Base-by-base conservation (phyloP, 2,888 invertebrate species). In the Pimpla rufipes region DNA sequence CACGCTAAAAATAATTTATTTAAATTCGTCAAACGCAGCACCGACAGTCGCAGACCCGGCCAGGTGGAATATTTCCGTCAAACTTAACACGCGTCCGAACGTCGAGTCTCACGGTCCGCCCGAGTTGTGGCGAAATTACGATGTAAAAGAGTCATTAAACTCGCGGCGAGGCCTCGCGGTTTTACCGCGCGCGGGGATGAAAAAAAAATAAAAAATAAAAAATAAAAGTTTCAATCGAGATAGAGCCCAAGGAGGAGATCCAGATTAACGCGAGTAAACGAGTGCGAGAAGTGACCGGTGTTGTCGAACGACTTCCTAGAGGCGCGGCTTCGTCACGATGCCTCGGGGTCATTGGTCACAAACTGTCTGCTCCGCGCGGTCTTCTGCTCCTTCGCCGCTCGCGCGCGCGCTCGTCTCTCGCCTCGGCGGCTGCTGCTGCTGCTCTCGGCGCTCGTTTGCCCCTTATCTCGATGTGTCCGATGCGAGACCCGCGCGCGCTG, bases 301-400 rank as follows among this genome's bases (percentile, higher is more conserved):
- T 88, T 13, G 86, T 88, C 89, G 89, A 90, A 89, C 88, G 89
- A 91, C 91, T 92, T 92, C 92, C 91, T 91, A 90, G 91, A 92
- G 92, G 92, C 90, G 92, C 91, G 91, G 90, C 90, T 90, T 82
- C 78, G 91, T 92, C 92, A 92, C 92, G 92, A 92, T 86, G 90
- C 90, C 85, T 83, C 29, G 86, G 88, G 92, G 92, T 92, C 91
- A 92, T 92, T 90, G 92, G 91, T 91, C 90, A 90, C 89, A 78
- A 37, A 78, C 78, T 82, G 78, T 82, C 82, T 78, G 82, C 29
- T 18, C 23, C 52, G 64, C 71, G 29, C 52, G 52, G 45, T 66
- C 71, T 57, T 47, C 47, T 4, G 5, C 23, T 50, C 50, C 16
- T 70, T n/a, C n/a, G n/a, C n/a, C n/a, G n/a, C n/a, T n/a, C n/a